Conservation (phyloP, 2,113 vertebrate species). For the Pelobates fuscus region DNA sequence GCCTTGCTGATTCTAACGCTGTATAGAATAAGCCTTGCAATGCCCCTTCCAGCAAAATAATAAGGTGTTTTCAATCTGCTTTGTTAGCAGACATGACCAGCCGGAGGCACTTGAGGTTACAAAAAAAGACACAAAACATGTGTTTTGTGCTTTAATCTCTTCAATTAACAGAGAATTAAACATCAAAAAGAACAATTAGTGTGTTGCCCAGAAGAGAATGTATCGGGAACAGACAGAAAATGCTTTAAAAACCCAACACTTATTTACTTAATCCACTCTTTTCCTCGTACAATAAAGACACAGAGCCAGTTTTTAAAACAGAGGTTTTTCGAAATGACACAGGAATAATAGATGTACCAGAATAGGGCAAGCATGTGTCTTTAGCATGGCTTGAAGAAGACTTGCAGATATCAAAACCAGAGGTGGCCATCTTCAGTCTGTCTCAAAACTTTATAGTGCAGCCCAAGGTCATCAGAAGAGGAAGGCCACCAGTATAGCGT, state of each 20-base stretch:
- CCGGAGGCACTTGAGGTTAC: constrained; percentile 17
- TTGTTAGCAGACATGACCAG: constrained; percentile 10
- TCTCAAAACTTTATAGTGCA: too few species aligned
- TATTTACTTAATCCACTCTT: constrained; percentile 11
- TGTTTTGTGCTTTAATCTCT: constrained; percentile 35
- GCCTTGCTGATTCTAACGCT: too few species aligned
- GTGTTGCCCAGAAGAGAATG: constrained; percentile 26
- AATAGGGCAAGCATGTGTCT: too few species aligned
- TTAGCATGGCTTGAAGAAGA: too few species aligned
- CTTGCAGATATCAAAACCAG: too few species aligned
- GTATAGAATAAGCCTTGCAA: too few species aligned
- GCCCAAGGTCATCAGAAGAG: too few species aligned
- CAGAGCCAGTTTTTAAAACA: constrained; percentile 3
- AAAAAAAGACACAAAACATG: constrained; percentile 12
- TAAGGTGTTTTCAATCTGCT: constrained; percentile 11
- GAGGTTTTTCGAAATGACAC: neutral
- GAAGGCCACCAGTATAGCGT: too few species aligned
- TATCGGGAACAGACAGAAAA: constrained; percentile 27
- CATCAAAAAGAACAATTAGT: constrained; percentile 44
- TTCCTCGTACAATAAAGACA: constrained; percentile 6
- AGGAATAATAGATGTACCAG: too few species aligned
- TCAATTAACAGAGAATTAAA: constrained; percentile 44
- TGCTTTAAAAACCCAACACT: constrained; percentile 8
- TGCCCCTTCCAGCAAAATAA: constrained; percentile 11
- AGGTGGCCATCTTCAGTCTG: too few species aligned